Evolutionary conservation across 2,888 invertebrate genomes (phyloP).

Genomic region (Mayetiola destructor): DNA sequence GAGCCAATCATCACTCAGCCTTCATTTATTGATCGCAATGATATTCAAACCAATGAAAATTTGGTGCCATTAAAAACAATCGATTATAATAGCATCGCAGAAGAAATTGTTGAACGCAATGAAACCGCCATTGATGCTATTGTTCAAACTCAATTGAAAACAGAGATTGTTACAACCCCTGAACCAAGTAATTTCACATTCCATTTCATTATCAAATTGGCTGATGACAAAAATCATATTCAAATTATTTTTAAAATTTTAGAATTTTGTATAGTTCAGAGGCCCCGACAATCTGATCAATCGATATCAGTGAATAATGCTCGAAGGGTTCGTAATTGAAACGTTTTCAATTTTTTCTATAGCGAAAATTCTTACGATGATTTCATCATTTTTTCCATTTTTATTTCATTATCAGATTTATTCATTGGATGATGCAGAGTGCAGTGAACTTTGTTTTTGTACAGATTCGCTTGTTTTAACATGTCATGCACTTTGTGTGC

Average conservation of each 20-base stretch:
- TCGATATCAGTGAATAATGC: constrained; percentile 74
- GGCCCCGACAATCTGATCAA: constrained; percentile 68
- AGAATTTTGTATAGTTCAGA: constrained; percentile 73
- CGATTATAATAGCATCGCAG: constrained; percentile 1
- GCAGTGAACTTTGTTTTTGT: constrained; percentile 81
- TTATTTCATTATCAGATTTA: too few species aligned
- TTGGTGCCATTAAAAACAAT: constrained; percentile 1
- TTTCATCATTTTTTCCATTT: too few species aligned
- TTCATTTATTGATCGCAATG: not conserved
- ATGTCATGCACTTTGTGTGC: constrained; percentile 80
- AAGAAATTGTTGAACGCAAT: not conserved
- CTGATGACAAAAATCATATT: not conserved
- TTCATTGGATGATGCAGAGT: constrained; percentile 73
- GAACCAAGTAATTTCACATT: constrained; percentile 38
- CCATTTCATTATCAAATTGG: not conserved
- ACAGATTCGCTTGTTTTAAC: constrained; percentile 59
- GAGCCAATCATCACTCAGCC: not conserved
- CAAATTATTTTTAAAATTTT: constrained; percentile 15
- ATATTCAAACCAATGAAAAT: constrained; percentile 3
- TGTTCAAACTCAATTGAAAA: constrained; percentile 4
- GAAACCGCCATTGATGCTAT: not conserved
- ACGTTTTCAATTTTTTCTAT: constrained; percentile 15
- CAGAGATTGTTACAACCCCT: constrained; percentile 38
- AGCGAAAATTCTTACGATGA: too few species aligned
- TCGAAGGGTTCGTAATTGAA: constrained; percentile 55